These are phyloP conservation scores for Coilia nasus DNA, from an alignment of 2,797 vertebrate species.

Conservation along the genomic window DNA sequence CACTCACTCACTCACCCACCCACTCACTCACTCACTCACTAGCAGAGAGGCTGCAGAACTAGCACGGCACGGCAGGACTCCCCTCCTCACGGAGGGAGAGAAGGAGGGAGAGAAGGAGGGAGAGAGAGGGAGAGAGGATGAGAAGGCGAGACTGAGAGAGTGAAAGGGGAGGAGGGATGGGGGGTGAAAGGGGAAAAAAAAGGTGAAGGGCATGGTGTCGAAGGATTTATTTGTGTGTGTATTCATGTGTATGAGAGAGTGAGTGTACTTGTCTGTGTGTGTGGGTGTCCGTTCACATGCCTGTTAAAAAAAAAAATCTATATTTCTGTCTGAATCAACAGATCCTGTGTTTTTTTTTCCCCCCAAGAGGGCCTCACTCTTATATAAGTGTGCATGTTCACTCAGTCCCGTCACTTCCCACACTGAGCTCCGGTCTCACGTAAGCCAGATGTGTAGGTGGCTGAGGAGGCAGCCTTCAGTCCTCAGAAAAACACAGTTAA, in stretches of 20 bases:
- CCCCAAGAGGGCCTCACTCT: neutral
- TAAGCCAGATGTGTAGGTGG: neutral
- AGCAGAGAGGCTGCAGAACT: slow-evolving; percentile 28
- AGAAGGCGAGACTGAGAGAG: neutral
- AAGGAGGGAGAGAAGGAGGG: neutral
- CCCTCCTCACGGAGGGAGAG: slow-evolving; percentile 33
- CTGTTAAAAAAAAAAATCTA: neutral
- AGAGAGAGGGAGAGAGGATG: neutral
- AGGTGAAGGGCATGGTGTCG: neutral
- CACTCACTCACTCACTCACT: too few species aligned
- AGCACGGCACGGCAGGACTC: slow-evolving; percentile 19
- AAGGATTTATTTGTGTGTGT: neutral
- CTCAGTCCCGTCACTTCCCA: neutral
- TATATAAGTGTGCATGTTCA: neutral
- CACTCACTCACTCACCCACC: too few species aligned
- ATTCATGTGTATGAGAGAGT: neutral
- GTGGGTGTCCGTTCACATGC: neutral
- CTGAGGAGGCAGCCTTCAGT: neutral
- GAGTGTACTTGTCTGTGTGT: neutral
- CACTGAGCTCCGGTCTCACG: neutral
- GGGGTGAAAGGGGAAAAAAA: neutral
- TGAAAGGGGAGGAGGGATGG: neutral
- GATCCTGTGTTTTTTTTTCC: neutral
- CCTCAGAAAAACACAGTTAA: neutral
- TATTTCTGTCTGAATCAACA: neutral